Conservation (phyloP, 2,797 vertebrate species). For the Anableps anableps region DNA sequence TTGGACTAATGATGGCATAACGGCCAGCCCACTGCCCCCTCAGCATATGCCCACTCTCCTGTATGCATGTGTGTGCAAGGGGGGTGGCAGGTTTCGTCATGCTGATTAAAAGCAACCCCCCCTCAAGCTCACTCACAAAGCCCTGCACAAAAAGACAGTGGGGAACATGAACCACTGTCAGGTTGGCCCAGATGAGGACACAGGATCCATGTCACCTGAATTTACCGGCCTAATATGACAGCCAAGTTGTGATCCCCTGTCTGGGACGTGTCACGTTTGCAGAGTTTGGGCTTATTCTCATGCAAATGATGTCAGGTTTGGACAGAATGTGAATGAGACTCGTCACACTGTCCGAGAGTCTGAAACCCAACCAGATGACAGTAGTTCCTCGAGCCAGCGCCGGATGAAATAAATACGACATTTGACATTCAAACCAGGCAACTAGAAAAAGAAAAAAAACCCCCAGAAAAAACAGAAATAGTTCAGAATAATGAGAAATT, state of each 20-base stretch:
- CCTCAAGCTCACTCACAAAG: conserved; percentile 68
- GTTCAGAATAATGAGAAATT: conserved; percentile 82
- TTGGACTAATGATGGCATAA: conserved; percentile 87
- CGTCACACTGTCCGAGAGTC: conserved; percentile 79
- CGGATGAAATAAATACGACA: conserved; percentile 76
- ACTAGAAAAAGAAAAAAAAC: conserved; percentile 55
- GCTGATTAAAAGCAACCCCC: conserved; percentile 81
- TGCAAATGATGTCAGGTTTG: conserved; percentile 83
- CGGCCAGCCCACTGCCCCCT: conserved; percentile 85
- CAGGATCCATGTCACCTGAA: conserved; percentile 83
- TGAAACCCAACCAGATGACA: conserved; percentile 67
- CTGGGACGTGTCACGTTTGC: conserved; percentile 79
- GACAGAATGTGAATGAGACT: conserved; percentile 84
- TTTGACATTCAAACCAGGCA: conserved; percentile 81
- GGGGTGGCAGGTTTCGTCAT: conserved; percentile 79
- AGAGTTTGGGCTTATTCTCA: conserved; percentile 82
- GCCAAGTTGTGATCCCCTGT: conserved; percentile 82
- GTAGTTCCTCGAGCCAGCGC: conserved; percentile 60
- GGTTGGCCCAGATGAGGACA: conserved; percentile 85
- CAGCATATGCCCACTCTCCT: conserved; percentile 77
- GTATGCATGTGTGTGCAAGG: conserved; percentile 39
- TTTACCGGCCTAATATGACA: conserved; percentile 85
- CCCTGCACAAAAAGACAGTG: conserved; percentile 82
- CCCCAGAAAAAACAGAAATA: conserved; percentile 78
- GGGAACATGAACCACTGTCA: conserved; percentile 84